A percentile compares a stretch with the other conserved stretches of the same genome.
These are phyloP conservation scores for Channa argus DNA, from an alignment of 2,113 vertebrate species.

Conservation along the genomic window DNA sequence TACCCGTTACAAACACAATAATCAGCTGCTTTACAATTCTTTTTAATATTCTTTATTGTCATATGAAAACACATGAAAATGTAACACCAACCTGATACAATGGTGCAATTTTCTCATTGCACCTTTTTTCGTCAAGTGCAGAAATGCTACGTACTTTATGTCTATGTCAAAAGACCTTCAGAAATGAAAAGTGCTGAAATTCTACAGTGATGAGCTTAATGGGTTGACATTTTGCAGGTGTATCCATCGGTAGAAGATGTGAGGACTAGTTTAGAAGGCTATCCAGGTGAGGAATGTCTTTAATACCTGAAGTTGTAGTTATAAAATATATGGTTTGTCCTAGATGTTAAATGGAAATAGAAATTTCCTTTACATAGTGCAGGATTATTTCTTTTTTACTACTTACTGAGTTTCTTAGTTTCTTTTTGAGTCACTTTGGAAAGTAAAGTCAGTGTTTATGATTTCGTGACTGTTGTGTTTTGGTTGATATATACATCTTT, in stretches of 20 bases:
- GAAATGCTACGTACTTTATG: neutral
- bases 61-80: too few species aligned
- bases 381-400: neutral
- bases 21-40: neutral
- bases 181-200: neutral
- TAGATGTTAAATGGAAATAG: neutral
- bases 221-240: constrained; percentile 79
- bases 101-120: too few species aligned
- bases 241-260: constrained; percentile 97
- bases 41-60: neutral
- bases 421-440: neutral
- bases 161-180: too few species aligned
- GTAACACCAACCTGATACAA: neutral
- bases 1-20: too few species aligned
- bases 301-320: neutral
- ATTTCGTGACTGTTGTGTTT: neutral
- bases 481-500: neutral
- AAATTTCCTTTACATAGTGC: neutral
- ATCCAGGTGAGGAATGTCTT: constrained; percentile 87
- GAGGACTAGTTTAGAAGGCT: constrained; percentile 95
- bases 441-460: neutral
- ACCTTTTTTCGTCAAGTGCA: neutral
- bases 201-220: neutral
- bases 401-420: too few species aligned
- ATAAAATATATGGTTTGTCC: neutral